Evolutionary conservation across 2,888 invertebrate genomes (phyloP).

Genomic region (Dusona sp.): DNA sequence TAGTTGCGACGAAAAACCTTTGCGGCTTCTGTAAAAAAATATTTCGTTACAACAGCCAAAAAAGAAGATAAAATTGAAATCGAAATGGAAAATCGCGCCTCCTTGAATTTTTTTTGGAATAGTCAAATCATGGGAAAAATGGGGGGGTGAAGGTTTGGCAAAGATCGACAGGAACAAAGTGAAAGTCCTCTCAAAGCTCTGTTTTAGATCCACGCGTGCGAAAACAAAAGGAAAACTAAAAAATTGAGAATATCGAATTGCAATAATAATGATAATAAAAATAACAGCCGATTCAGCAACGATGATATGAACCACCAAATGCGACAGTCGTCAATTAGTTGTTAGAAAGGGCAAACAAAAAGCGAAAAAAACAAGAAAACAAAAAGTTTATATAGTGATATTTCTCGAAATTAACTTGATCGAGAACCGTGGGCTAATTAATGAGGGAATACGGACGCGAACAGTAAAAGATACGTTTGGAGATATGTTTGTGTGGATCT

Average conservation of each 20-base stretch:
- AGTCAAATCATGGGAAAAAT: slow-evolving; percentile 14
- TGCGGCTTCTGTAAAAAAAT: neutral
- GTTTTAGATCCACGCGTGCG: slow-evolving; percentile 35
- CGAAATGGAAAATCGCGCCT: slow-evolving; percentile 5
- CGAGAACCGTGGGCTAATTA: slow-evolving; percentile 27
- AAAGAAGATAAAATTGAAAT: slow-evolving; percentile 9
- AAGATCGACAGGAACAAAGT: slow-evolving; percentile 30
- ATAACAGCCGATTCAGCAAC: slow-evolving; percentile 43
- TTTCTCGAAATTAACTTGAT: slow-evolving; percentile 46
- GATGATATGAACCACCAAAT: slow-evolving; percentile 42
- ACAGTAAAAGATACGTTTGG: slow-evolving; percentile 25
- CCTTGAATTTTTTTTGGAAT: slow-evolving; percentile 3
- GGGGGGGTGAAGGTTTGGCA: neutral
- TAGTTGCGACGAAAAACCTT: neutral
- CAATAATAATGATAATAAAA: slow-evolving; percentile 55
- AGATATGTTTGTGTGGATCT: slow-evolving; percentile 34
- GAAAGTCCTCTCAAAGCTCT: slow-evolving; percentile 56
- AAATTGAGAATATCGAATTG: slow-evolving; percentile 50
- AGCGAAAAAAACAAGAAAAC: neutral
- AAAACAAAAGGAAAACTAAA: slow-evolving; percentile 20
- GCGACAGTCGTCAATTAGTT: slow-evolving; percentile 66
- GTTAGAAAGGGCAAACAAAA: slow-evolving; percentile 30
- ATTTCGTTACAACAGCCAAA: neutral
- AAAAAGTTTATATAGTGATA: slow-evolving; percentile 25
- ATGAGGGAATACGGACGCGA: slow-evolving; percentile 27